A percentile compares a stretch with the other conserved stretches of the same genome.
Conservation (phyloP, 37 sponge, comb jelly and placozoan species). For the Spongilla lacustris region DNA sequence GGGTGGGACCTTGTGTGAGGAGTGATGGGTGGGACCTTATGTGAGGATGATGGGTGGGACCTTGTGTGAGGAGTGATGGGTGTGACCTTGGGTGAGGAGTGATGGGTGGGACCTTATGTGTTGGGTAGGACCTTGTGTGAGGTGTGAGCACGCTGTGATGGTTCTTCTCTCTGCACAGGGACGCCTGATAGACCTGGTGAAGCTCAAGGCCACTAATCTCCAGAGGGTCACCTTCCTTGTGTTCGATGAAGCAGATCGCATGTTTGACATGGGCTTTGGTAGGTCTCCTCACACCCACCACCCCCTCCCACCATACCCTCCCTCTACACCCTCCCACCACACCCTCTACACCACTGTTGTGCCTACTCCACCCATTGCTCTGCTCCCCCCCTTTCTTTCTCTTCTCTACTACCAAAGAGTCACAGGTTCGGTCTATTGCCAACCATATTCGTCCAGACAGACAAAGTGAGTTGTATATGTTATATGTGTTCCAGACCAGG, state of each 20-base stretch:
- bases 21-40: too few species aligned
- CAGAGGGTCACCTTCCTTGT: conserved; percentile 92
- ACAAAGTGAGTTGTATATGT: conserved; percentile 71
- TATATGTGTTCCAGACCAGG: too few species aligned
- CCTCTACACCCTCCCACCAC: not conserved
- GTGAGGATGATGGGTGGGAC: too few species aligned
- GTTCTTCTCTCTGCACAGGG: conserved; percentile 51
- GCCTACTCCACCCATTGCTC: not conserved
- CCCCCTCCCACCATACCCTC: not conserved
- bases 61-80: too few species aligned
- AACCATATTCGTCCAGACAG: conserved; percentile 92
- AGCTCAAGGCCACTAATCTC: conserved; percentile 83
- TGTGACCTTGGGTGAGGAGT: too few species aligned
- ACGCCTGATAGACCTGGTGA: conserved; percentile 94
- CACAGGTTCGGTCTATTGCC: conserved; percentile 90
- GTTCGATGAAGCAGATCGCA: conserved; percentile 98
- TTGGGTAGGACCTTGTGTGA: not conserved
- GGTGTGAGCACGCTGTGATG: too few species aligned
- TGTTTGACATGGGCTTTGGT: conserved; percentile 99
- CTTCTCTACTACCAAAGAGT: conserved; percentile 55
- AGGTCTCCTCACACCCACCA: conserved; percentile 8
- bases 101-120: not conserved
- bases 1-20: too few species aligned
- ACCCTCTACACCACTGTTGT: not conserved
- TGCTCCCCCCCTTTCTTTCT: not conserved